These are phyloP conservation scores for Lepeophtheirus salmonis DNA, from an alignment of 1,140 invertebrate genomes.

Conservation along the genomic window DNA sequence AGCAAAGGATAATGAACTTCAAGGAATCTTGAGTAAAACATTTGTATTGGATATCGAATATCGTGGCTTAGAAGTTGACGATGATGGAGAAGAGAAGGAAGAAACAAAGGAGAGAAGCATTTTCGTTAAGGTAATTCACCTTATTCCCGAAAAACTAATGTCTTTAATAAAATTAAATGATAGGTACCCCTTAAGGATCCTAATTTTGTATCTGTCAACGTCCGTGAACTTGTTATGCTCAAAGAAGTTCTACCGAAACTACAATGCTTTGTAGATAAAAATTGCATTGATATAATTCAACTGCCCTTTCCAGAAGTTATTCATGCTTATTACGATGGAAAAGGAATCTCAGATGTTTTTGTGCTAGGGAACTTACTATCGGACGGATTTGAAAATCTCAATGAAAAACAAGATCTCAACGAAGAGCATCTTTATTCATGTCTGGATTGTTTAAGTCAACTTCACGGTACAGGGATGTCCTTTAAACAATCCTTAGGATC, in stretches of 20 bases:
- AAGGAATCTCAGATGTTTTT: slow-evolving; percentile 6
- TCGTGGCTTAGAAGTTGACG: no score
- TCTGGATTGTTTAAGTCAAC: slow-evolving; percentile 3
- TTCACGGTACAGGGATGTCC: slow-evolving; percentile 10
- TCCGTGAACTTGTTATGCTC: slow-evolving; percentile 7
- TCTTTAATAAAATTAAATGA: no score
- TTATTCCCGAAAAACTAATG: no score
- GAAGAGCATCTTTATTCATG: slow-evolving; percentile 7
- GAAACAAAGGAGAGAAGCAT: no score
- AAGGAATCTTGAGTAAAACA: no score
- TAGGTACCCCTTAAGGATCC: slow-evolving; percentile 11
- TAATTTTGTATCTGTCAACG: not conserved
- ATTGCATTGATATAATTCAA: slow-evolving; percentile 1
- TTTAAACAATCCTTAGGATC: not conserved
- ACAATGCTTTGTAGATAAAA: slow-evolving; percentile 4
- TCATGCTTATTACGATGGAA: slow-evolving; percentile 7
- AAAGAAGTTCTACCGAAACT: slow-evolving; percentile 6
- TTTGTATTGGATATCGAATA: no score
- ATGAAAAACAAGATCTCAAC: not conserved
- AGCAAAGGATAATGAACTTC: no score
- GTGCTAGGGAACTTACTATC: slow-evolving; percentile 2
- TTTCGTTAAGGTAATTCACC: no score
- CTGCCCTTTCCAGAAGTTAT: slow-evolving; percentile 10
- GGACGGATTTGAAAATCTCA: slow-evolving; percentile 6
- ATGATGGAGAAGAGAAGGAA: no score